A percentile compares a stretch with the other conserved stretches of the same genome.
phyloP scores from a whole-genome alignment of 2,888 invertebrate species.

The Leuctra nigra region DNA sequence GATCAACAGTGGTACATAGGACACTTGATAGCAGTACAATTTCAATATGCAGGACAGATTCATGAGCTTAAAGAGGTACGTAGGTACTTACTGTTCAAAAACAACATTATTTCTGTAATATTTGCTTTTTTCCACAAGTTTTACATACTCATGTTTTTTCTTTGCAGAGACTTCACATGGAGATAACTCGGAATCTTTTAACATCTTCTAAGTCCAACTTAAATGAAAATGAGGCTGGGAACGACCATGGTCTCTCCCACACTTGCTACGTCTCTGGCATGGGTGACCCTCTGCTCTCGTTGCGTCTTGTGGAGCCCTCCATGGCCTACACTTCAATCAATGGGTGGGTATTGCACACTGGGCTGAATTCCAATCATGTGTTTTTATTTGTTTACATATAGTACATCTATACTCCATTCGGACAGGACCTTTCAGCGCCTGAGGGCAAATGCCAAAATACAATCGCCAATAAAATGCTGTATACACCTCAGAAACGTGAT shows the following conservation, averaged over 20 bases:
- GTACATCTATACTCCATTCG: no score
- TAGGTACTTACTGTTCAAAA: no score
- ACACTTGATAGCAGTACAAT: constrained; percentile 73
- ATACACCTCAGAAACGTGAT: no score
- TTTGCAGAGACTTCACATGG: constrained; percentile 55
- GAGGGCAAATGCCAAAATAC: no score
- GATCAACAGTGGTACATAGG: constrained; percentile 91
- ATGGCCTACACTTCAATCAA: neutral
- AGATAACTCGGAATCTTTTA: constrained; percentile 60
- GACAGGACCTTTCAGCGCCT: no score
- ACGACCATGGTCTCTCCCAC: constrained; percentile 35
- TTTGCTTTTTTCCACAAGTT: constrained; percentile 20
- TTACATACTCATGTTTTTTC: no score
- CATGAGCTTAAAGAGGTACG: constrained; percentile 70
- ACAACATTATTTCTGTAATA: neutral
- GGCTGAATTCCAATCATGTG: no score
- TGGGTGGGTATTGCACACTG: no score
- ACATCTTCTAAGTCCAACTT: constrained; percentile 35
- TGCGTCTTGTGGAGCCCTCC: neutral
- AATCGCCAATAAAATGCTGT: no score
- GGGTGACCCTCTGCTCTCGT: constrained; percentile 20
- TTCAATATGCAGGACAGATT: constrained; percentile 72
- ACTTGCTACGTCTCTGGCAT: constrained; percentile 31
- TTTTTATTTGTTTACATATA: no score
- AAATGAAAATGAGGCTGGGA: neutral